Evolutionary conservation across 2,888 invertebrate species (phyloP), one percentile per base, ranked within the genome.

Genomic region (Acleris laterana): DNA sequence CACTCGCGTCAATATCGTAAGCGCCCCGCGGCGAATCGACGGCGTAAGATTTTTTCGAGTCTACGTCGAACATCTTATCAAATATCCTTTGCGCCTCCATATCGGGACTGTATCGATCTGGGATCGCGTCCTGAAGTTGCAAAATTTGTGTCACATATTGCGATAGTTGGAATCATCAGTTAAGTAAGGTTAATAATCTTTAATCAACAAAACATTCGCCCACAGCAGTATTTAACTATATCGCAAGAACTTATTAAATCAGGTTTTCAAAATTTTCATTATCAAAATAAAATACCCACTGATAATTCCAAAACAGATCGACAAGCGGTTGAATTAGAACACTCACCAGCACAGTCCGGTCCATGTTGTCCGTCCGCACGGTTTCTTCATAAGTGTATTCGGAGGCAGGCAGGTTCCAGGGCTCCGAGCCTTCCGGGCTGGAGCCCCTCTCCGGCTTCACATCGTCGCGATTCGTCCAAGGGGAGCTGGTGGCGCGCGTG

Each of bases 61-160:
- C 93, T 73, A 90, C 89, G 83, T 93, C 93, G 87, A 93, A 93
- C 93, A 93, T 93, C 90, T 93, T 93, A 91, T 93, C 93, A 88
- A 93, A 93, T 77, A 93, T 93, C 89, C 93, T 87, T 85, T 93
- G 92, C 78, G 93, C 93, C 83, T 93, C 93, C 88, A 92, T 87
- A 88, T 93, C 93, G 82, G 93, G 93, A 88, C 93, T 93, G 92
- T 93, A 93, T 81, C 92, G 89, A 89, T 92, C 93, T 83, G 88
- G 90, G 82, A 93, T 89, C 81, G 90, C 83, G 73, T 89, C 93
- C 93, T 93, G 93, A 82, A 89, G 91, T 87, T 84, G 85, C 84
- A 91, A 90, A 92, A 90, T 80, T 80, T 83, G 81, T 62, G 71
- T 74, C 71, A 70, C 72, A 74, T 50, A 68, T 57, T 66, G 49